Evolutionary conservation across 30 jellyfish, hydroid and myxozoan species (phyloP).

Genomic region (Nemopilema nomurai): DNA sequence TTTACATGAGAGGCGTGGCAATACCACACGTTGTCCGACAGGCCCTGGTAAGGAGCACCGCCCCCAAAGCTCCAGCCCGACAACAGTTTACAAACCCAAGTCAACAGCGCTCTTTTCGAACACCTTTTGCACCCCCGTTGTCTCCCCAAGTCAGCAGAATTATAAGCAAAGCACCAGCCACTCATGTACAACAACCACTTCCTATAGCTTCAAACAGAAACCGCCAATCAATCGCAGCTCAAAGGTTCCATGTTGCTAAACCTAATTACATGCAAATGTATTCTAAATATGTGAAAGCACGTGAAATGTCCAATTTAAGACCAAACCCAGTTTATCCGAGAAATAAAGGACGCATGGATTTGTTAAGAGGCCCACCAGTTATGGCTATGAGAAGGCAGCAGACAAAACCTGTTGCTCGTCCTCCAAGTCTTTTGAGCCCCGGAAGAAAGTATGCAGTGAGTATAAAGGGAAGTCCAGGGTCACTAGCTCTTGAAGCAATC

Average conservation of each 20-base stretch:
- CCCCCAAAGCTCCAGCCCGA: slow-evolving; percentile 1
- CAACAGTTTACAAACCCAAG: not conserved
- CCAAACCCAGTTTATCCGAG: not conserved
- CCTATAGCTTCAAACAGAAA: not conserved
- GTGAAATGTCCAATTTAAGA: not conserved
- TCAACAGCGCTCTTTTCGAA: not conserved
- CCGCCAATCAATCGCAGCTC: slow-evolving; percentile 5
- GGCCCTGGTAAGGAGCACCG: not conserved
- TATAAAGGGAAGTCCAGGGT: slow-evolving; percentile 64
- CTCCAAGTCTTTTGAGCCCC: slow-evolving; percentile 11
- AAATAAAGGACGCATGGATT: not conserved
- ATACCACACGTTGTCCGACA: slow-evolving; percentile 43
- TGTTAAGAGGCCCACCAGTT: not conserved
- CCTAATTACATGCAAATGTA: slow-evolving; percentile 59
- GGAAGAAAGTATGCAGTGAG: slow-evolving; percentile 63
- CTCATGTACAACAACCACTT: not conserved
- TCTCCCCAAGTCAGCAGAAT: not conserved
- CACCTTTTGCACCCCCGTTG: not conserved
- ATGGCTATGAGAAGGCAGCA: not conserved
- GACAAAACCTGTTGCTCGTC: not conserved
- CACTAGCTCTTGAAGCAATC: slow-evolving; percentile 50
- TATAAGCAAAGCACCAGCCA: not conserved
- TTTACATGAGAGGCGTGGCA: slow-evolving; percentile 45
- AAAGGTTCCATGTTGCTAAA: slow-evolving; percentile 20
- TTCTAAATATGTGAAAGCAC: slow-evolving; percentile 35